Base-by-base conservation (phyloP, 2,113 vertebrate genomes). In the Thermophis baileyi region DNA sequence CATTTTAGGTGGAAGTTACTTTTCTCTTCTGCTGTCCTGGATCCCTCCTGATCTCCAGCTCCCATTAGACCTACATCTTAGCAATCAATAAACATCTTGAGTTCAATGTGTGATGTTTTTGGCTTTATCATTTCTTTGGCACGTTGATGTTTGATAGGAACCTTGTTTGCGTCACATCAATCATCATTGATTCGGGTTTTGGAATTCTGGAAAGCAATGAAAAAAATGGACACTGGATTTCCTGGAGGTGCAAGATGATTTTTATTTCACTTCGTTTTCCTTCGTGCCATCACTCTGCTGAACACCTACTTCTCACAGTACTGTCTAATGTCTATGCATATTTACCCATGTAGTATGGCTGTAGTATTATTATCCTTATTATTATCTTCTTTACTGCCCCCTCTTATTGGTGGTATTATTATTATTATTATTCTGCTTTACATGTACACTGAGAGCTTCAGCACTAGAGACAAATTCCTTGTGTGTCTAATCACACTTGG, bases 51-150 rank as follows among this genome's bases (percentile, higher is more conserved):
- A 89, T 86, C 47, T 30, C 0, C 35, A 40, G 74, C 69, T 95
- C 44, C 18, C 22, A 0, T 90, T 74, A 51, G 20, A 7, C 6
- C 6, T 40, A 24, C 25, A 49, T 50, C 35, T 74, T n/a, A 95
- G 91, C 93, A 88, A 93, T 94, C 93, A 85, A 91, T 93, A n/a
- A 91, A 93, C 86, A 85, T 93, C 93, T 27, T 88, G 90, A 94
- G 86, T 87, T 88, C 94, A 94, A 30, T 90, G 20, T 12, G 18
- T 85, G 10, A n/a, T 20, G 22, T 88, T 54, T 95, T 86, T 90
- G 89, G 90, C 88, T 92, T 90, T 54, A 40, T 69, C 90, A 0
- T 95, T 96, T 94, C 95, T 91, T 96, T 87, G 46, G 81, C 89
- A 69, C 35, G 92, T 95, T 92, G 93, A 90, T 49, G 54, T 92